Evolutionary conservation across 1,140 invertebrate genomes (phyloP).

Genomic region (Camponotus pennsylvanicus): DNA sequence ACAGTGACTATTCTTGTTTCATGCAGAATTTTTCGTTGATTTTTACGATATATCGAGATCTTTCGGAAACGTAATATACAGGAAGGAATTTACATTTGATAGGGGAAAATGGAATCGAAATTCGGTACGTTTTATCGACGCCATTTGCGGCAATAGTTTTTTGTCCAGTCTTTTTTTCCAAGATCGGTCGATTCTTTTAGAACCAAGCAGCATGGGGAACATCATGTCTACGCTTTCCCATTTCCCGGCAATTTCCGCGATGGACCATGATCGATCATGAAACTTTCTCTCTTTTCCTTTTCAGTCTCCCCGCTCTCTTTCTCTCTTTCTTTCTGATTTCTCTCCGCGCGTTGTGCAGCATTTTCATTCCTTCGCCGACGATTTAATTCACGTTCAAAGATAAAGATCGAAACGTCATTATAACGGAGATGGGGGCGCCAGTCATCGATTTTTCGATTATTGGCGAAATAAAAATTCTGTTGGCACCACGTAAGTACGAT

Average conservation of each 20-base stretch:
- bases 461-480: constrained; percentile 18
- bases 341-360: neutral
- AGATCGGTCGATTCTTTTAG: constrained; percentile 43
- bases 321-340: neutral
- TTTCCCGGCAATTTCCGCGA: constrained; percentile 79
- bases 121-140: constrained; percentile 38
- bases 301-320: constrained; percentile 7
- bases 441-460: constrained; percentile 10
- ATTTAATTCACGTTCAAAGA: constrained; percentile 34
- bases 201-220: constrained; percentile 32
- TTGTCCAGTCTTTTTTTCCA: constrained; percentile 35
- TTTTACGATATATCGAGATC: constrained; percentile 30
- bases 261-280: constrained; percentile 63
- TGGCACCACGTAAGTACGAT: neutral
- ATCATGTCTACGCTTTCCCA: constrained; percentile 67
- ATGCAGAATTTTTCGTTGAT: neutral
- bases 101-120: constrained; percentile 13
- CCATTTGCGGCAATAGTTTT: constrained; percentile 35
- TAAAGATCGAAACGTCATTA: constrained; percentile 14
- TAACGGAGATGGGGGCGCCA: neutral
- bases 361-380: neutral
- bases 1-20: neutral
- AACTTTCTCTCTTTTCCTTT: constrained; percentile 46
- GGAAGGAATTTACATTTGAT: constrained; percentile 33
- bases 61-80: constrained; percentile 15